Percentiles rank a stretch among this genome's conserved stretches.
Evolutionary conservation across 2,797 vertebrate genomes (phyloP).

Genomic region (Hipposideros larvatus): DNA sequence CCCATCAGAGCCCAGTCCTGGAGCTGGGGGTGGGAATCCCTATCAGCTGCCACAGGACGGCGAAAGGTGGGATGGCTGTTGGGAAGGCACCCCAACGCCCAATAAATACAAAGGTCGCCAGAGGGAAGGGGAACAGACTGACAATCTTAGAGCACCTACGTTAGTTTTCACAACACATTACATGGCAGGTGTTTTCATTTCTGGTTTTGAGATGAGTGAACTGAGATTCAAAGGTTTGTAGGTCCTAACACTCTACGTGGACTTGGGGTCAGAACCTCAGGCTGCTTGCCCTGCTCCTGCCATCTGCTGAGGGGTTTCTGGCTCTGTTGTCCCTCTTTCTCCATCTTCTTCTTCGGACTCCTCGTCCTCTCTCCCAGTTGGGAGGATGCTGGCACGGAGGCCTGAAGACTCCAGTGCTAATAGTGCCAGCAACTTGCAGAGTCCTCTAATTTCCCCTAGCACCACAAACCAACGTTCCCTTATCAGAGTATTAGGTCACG

Average conservation of each 20-base stretch:
- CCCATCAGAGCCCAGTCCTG: neutral
- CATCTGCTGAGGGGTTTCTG: neutral
- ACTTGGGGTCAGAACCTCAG: neutral
- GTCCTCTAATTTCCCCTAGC: neutral
- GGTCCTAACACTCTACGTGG: neutral
- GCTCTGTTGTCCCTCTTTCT: neutral
- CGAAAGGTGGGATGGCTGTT: rapidly evolving
- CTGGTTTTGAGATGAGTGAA: neutral
- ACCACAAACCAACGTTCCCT: neutral
- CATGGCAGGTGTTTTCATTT: neutral
- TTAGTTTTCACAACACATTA: neutral
- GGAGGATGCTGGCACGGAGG: no score
- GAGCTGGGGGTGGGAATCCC: neutral
- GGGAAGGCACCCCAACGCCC: neutral
- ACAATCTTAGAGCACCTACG: neutral
- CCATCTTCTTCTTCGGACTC: neutral
- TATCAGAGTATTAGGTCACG: neutral
- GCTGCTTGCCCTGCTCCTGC: no score
- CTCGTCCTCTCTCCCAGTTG: neutral
- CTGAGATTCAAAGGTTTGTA: neutral
- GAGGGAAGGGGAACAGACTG: neutral
- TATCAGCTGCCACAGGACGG: neutral
- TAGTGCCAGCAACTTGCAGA: neutral
- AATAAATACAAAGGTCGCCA: neutral
- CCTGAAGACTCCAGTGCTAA: neutral